These are phyloP conservation scores for Cydia fagiglandana DNA, from an alignment of 1,140 invertebrate genomes.

Conservation along the genomic window DNA sequence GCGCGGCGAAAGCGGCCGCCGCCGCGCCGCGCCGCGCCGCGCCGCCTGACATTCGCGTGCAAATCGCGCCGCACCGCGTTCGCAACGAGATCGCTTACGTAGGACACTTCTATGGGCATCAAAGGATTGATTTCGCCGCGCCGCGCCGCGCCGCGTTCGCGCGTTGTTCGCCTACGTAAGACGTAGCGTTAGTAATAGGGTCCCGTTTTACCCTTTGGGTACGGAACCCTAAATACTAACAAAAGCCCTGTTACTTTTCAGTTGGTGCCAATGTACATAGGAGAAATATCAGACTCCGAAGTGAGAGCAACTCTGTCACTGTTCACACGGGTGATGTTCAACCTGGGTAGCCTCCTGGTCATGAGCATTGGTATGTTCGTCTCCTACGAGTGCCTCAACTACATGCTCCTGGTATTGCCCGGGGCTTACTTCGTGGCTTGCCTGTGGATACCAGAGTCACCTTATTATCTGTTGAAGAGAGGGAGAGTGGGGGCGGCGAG, in stretches of 20 bases:
- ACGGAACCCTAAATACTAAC: no score
- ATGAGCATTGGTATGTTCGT: conserved; percentile 77
- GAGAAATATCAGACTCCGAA: conserved; percentile 84
- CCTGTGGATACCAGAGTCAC: conserved; percentile 87
- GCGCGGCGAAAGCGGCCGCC: no score
- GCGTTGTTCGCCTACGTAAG: no score
- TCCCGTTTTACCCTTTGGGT: no score
- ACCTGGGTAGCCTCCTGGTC: conserved; percentile 81
- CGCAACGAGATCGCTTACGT: no score
- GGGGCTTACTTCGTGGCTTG: conserved; percentile 80
- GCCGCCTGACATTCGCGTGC: no score
- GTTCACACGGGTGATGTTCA: conserved; percentile 82
- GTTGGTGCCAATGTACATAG: conserved; percentile 82
- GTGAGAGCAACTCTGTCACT: conserved; percentile 83
- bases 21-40: no score
- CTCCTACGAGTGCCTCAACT: conserved; percentile 73
- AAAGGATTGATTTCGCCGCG: no score
- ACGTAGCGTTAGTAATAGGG: no score
- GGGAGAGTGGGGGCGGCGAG: conserved; percentile 72
- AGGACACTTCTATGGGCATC: no score
- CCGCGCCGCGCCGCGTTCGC: no score
- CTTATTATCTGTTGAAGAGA: conserved; percentile 83
- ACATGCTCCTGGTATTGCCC: conserved; percentile 64
- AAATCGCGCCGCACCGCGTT: no score
- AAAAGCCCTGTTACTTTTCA: conserved; percentile 53